A percentile compares a stretch with the other conserved stretches of the same genome.
Conservation (phyloP, 2,888 invertebrate genomes). For the Dolomedes plantarius region DNA sequence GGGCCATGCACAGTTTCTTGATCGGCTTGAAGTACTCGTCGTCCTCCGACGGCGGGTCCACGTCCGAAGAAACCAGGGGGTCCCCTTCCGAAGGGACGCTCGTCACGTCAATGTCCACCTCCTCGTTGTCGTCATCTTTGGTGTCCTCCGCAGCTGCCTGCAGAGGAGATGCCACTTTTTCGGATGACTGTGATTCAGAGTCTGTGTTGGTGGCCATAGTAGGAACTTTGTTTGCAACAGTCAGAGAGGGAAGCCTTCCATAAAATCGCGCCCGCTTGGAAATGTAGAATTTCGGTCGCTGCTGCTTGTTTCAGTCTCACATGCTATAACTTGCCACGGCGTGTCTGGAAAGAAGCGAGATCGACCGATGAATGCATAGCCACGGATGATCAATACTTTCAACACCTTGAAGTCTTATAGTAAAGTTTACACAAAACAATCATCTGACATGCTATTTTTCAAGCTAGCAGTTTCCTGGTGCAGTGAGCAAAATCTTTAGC, state of each 20-base stretch:
- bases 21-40: constrained; percentile 72
- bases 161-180: constrained; percentile 46
- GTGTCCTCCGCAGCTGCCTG: constrained; percentile 26
- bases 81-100: constrained; percentile 55
- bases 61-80: constrained; percentile 40
- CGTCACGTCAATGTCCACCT: constrained; percentile 68
- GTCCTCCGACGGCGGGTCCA: constrained; percentile 50
- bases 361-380: not conserved
- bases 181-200: constrained; percentile 66
- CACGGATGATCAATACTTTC: too few species aligned
- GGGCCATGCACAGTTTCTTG: constrained; percentile 70
- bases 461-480: too few species aligned
- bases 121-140: constrained; percentile 50
- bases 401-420: too few species aligned
- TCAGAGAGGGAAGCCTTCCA: not conserved
- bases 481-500: too few species aligned
- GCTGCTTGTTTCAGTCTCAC: too few species aligned
- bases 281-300: too few species aligned
- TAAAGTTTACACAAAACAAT: too few species aligned
- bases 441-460: too few species aligned
- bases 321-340: too few species aligned
- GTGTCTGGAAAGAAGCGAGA: not conserved
- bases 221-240: constrained; percentile 1
- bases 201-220: constrained; percentile 57
- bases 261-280: too few species aligned